Base-by-base conservation (phyloP, 2,797 vertebrate genomes). In the Spondyliosoma cantharus region DNA sequence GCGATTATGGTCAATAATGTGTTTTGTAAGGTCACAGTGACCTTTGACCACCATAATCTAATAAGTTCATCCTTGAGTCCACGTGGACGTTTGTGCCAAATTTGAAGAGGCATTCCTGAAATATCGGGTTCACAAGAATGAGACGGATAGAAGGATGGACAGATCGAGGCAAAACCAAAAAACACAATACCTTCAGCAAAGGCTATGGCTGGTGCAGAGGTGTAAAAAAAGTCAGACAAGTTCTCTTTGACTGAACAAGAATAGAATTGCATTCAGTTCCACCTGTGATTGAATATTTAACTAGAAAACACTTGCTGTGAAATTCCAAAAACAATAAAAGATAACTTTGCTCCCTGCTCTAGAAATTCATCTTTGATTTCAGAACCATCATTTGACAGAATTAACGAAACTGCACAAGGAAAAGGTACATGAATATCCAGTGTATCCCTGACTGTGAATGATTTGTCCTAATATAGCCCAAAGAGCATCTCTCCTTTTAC, bases 401-500 rank as follows among this genome's bases (percentile, higher is more conserved):
- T 27, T 27, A 24, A 48, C 68, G 54, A 71, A 72, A 37, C 7
- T 29, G 27, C 15, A 15, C 13, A 12, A 70, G 37, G 68, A 74
- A 32, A 65, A 2, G 14, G 4, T 25, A 3, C 4, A 69, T 29
- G 27, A 48, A 65, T 48, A 70, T 45, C 14, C 20, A 37, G 8
- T 24, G 20, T 25, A 46, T 37, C 37, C 27, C 16, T 50, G 27
- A 65, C 49, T 6, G 37, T 24, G 9, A 25, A 4, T 62, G 19
- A 72, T 68, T 48, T 45, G 32, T 50, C 29, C 50, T 17, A 20
- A 17, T 58, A 16, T 9, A 37, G 29, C 9, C 43, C 9, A 1
- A 24, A 67, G 32, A 65, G 52, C 43, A 63, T 60, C 61, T 20
- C 60, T 53, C 46, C 24, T 86, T 87, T 83, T 78, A 76, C 71